Evolutionary conservation across 2,113 vertebrate genomes (phyloP).

Genomic region (Quiscalus mexicanus): DNA sequence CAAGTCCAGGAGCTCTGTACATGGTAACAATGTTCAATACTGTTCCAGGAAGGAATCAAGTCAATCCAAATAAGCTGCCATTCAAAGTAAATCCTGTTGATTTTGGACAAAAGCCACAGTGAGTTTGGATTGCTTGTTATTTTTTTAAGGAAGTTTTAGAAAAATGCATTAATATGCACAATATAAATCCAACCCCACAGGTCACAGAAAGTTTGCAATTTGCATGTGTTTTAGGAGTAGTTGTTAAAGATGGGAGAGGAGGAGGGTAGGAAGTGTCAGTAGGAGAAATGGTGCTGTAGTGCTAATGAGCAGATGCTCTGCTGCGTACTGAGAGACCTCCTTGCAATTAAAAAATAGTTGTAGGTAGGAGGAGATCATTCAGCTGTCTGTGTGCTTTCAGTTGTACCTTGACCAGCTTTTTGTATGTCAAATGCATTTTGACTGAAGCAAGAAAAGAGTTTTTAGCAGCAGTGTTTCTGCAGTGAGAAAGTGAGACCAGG

Average conservation of each 20-base stretch:
- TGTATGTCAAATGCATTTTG: conserved; percentile 35
- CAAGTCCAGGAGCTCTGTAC: not conserved
- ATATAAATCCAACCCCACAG: conserved; percentile 23
- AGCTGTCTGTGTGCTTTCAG: conserved; percentile 49
- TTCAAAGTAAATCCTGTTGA: not conserved
- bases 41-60: not conserved
- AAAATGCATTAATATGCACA: conserved; percentile 25
- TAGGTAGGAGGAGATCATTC: conserved; percentile 66
- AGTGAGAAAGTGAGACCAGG: not conserved
- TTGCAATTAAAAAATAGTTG: conserved; percentile 70
- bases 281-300: conserved; percentile 52
- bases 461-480: conserved; percentile 16
- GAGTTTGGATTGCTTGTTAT: not conserved
- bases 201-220: conserved; percentile 41
- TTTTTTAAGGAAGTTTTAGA: not conserved
- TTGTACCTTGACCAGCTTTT: conserved; percentile 68
- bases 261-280: conserved; percentile 56
- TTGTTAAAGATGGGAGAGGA: conserved; percentile 42
- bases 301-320: conserved; percentile 77
- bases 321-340: conserved; percentile 62
- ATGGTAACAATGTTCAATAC: not conserved
- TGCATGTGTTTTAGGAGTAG: conserved; percentile 58
- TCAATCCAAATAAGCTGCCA: not conserved
- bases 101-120: conserved; percentile 16
- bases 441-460: not conserved